Evolutionary conservation across 2,888 invertebrate genomes (phyloP).

Genomic region (Caenorhabditis becei): DNA sequence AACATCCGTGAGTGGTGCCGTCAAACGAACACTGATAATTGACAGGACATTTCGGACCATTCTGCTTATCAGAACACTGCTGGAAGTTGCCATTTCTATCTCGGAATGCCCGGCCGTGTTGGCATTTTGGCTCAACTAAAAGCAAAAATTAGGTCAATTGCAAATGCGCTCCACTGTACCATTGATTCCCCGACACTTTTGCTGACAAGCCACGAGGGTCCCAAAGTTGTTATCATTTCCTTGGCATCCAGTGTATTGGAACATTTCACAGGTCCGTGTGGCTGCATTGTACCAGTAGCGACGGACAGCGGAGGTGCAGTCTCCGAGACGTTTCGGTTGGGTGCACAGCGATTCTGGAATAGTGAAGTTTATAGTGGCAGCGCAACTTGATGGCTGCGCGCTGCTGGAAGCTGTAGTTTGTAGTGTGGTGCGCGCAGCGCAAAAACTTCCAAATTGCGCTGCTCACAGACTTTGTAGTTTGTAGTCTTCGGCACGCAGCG

Average conservation of each 20-base stretch:
- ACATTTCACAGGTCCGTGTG: conserved; percentile 75
- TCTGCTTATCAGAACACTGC: conserved; percentile 73
- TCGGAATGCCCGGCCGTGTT: conserved; percentile 77
- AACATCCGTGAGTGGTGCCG: conserved; percentile 76
- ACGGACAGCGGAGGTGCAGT: conserved; percentile 75
- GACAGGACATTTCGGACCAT: conserved; percentile 74
- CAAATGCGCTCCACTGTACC: conserved; percentile 61
- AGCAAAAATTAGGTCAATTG: too few relatives aligned
- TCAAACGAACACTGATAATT: conserved; percentile 78
- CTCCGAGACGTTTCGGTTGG: conserved; percentile 77
- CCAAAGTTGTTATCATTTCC: conserved; percentile 78
- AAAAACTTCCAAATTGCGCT: too few relatives aligned
- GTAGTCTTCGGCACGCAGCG: too few relatives aligned
- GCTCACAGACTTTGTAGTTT: too few relatives aligned
- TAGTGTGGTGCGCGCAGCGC: too few relatives aligned
- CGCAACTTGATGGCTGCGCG: too few relatives aligned
- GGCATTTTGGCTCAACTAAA: conserved; percentile 79
- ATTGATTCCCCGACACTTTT: conserved; percentile 75
- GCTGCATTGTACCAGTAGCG: conserved; percentile 79
- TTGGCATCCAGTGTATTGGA: conserved; percentile 74
- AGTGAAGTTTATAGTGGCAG: not conserved
- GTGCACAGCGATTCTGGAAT: conserved; percentile 76
- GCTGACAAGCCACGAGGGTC: conserved; percentile 75
- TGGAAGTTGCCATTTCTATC: conserved; percentile 75
- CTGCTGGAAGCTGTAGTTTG: too few relatives aligned